These are phyloP conservation scores for Sebastes cheni DNA, from an alignment of 2,797 vertebrate species.

Conservation along the genomic window DNA sequence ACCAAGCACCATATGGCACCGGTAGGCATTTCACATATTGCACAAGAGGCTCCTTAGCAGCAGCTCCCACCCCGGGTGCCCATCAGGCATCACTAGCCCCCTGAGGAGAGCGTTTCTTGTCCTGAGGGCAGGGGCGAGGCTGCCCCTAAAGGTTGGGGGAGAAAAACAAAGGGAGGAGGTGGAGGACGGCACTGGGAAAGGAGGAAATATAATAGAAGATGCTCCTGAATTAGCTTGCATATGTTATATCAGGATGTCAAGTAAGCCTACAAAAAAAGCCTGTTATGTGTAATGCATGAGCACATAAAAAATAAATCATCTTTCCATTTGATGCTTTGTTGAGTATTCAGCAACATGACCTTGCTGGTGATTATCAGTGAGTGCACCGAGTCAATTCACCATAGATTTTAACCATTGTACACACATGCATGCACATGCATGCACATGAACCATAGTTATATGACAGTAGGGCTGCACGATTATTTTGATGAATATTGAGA, in stretches of 20 bases:
- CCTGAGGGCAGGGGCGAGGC: constrained; percentile 50
- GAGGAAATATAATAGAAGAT: background rate
- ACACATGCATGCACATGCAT: background rate
- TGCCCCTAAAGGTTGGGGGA: background rate
- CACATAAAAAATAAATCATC: background rate
- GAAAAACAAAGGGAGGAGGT: constrained; percentile 34
- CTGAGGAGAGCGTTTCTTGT: constrained; percentile 20
- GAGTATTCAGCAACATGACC: background rate
- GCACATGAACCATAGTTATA: background rate
- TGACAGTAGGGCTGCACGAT: background rate
- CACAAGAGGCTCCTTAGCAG: background rate
- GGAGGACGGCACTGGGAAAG: background rate
- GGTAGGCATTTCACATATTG: constrained; percentile 40
- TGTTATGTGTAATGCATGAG: background rate
- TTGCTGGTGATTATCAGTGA: background rate
- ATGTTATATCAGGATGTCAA: background rate
- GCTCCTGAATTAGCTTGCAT: background rate
- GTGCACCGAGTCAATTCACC: background rate
- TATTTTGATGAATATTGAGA: no score
- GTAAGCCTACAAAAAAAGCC: background rate
- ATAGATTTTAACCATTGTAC: background rate
- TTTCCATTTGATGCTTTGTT: background rate
- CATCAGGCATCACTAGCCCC: constrained; percentile 12
- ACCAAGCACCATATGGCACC: constrained; percentile 17
- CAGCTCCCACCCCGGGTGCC: constrained; percentile 8